phyloP scores from a whole-genome alignment of 2,888 invertebrate species.

The Tipula lateralis region DNA sequence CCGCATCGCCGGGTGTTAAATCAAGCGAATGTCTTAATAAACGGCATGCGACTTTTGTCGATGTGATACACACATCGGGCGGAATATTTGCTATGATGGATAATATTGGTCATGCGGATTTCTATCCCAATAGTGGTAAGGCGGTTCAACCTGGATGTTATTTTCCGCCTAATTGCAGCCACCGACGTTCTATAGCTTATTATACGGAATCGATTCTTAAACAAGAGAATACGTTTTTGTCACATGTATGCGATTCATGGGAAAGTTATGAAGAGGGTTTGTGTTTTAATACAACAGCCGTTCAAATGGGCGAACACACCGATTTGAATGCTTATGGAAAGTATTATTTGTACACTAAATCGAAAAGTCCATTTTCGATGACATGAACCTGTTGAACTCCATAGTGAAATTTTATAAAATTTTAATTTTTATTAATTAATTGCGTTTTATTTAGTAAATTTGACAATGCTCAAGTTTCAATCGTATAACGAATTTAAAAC shows the following conservation, averaged over 20 bases:
- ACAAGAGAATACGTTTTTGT: constrained; percentile 51
- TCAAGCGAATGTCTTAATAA: background rate
- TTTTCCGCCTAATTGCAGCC: constrained; percentile 54
- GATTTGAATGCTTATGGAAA: constrained; percentile 51
- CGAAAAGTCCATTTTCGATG: constrained; percentile 53
- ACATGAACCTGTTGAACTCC: background rate
- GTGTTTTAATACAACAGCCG: constrained; percentile 41
- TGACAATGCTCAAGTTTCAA: too few relatives aligned
- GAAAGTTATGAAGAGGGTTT: constrained; percentile 40
- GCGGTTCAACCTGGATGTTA: constrained; percentile 64
- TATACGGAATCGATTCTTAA: constrained; percentile 61
- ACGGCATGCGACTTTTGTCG: background rate
- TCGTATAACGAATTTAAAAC: too few relatives aligned
- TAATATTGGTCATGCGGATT: constrained; percentile 65
- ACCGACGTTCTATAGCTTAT: constrained; percentile 58
- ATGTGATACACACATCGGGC: background rate
- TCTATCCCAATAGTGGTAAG: constrained; percentile 67
- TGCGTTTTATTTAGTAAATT: too few relatives aligned
- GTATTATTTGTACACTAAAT: constrained; percentile 58
- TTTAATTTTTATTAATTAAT: too few relatives aligned
- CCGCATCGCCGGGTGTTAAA: background rate
- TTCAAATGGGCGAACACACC: constrained; percentile 57
- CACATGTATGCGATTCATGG: constrained; percentile 56
- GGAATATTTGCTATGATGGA: constrained; percentile 37
- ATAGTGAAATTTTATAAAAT: background rate